Base-by-base conservation (phyloP, 2,888 invertebrate genomes). In the Mythimna lalbum region DNA sequence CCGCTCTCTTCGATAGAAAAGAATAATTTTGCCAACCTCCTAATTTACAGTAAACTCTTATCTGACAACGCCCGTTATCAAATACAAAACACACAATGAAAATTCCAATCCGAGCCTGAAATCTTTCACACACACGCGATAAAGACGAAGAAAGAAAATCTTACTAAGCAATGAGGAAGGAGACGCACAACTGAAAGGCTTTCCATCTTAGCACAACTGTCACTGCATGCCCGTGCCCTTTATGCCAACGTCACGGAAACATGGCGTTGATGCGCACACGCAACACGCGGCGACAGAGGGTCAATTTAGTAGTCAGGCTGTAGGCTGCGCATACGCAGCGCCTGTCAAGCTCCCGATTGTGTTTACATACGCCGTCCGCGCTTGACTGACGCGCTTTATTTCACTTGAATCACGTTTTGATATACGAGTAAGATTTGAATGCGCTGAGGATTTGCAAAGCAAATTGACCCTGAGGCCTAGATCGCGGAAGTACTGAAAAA, bases 281-380 rank as follows among this genome's bases (percentile, higher is more conserved):
- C 50, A 21, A 66, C 78, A 81, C 68, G 59, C 50, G 27, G 59
- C 49, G 82, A 75, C 81, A 76, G 76, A 83, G 63, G 78, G 76
- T 80, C 78, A 84, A 82, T 81, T 84, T 80, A 78, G 69, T 65
- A 73, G 80, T 78, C 80, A 69, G 69, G 50, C 52, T 60, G 78
- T 75, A 70, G 71, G 57, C 63, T 65, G 81, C 73, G 77, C 75
- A n/a, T 69, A 70, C 75, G 76, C 74, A 79, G 69, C 73, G 78
- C 77, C 80, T 68, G 75, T 79, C 87, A 86, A 76, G 64, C 80
- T 77, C 63, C 75, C 78, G 73, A 81, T 84, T 83, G 79, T 84
- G 82, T 83, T 82, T 82, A 81, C 75, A 79, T 79, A 72, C 69
- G 78, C 67, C 56, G 73, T 57, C 63, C 39, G 72, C 57, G 73